phyloP scores from a whole-genome alignment of 2,113 vertebrate species.

The Arenaria interpres region DNA sequence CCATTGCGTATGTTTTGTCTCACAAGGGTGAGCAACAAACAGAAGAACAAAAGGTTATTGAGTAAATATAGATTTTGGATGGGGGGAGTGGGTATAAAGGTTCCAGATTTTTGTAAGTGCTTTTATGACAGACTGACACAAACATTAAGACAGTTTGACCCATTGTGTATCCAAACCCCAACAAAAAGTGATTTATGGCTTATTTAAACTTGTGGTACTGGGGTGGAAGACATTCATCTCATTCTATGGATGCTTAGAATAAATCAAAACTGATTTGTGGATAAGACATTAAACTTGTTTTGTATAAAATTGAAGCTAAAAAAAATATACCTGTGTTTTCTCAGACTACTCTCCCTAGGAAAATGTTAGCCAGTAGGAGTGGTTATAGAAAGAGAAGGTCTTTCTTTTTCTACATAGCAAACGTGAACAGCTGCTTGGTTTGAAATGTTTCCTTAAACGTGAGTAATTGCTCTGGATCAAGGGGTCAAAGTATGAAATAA shows the following conservation, averaged over 20 bases:
- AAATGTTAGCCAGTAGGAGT: not conserved
- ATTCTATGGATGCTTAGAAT: not conserved
- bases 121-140: constrained; percentile 43
- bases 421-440: not conserved
- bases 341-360: not conserved
- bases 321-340: not conserved
- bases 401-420: not conserved
- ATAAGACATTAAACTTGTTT: not conserved
- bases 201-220: constrained; percentile 45
- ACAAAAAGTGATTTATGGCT: constrained; percentile 30
- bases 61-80: constrained; percentile 53
- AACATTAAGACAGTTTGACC: constrained; percentile 49
- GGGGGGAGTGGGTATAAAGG: not conserved
- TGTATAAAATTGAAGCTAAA: constrained; percentile 3
- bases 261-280: constrained; percentile 39
- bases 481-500: constrained; percentile 20
- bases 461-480: not conserved
- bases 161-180: constrained; percentile 8
- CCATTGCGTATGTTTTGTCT: not conserved
- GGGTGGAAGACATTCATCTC: constrained; percentile 45
- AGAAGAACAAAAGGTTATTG: constrained; percentile 42
- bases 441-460: constrained; percentile 24
- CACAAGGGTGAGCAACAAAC: not conserved
- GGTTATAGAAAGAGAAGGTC: not conserved
- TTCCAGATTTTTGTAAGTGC: constrained; percentile 26